Conservation (phyloP, 2,888 invertebrate genomes). For the Scaptomyza reducta region DNA sequence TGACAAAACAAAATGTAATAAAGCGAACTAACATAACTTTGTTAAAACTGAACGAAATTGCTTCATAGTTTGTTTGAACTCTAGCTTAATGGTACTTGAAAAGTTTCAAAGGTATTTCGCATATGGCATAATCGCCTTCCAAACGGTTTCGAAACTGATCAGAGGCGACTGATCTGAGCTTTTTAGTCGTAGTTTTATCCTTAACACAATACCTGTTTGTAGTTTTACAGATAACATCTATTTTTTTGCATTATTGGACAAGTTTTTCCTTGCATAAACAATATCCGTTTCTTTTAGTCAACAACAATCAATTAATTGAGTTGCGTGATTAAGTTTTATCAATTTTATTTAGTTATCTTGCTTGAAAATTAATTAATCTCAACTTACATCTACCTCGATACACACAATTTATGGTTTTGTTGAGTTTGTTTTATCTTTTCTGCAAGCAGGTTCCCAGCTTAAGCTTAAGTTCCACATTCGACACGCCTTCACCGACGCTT, state of each 20-base stretch:
- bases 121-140: too few species aligned
- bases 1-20: neutral
- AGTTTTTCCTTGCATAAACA: too few species aligned
- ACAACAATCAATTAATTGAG: slow-evolving; percentile 6
- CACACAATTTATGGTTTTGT: neutral
- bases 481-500: slow-evolving; percentile 49
- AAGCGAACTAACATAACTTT: neutral
- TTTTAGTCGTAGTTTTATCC: too few species aligned
- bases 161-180: too few species aligned
- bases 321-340: slow-evolving; percentile 16
- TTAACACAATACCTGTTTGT: too few species aligned
- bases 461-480: slow-evolving; percentile 31
- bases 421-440: neutral
- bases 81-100: too few species aligned
- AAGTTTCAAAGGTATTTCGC: too few species aligned
- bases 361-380: slow-evolving; percentile 39
- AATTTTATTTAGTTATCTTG: slow-evolving; percentile 27
- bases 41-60: neutral
- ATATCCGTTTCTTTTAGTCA: neutral
- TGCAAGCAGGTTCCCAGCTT: slow-evolving; percentile 24
- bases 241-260: too few species aligned
- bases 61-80: neutral
- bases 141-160: too few species aligned
- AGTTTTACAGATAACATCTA: too few species aligned
- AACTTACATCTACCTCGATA: slow-evolving; percentile 17